Evolutionary conservation across 2,113 vertebrate species (phyloP), one percentile per base, ranked within the genome.

Genomic region (Anseranas semipalmata): DNA sequence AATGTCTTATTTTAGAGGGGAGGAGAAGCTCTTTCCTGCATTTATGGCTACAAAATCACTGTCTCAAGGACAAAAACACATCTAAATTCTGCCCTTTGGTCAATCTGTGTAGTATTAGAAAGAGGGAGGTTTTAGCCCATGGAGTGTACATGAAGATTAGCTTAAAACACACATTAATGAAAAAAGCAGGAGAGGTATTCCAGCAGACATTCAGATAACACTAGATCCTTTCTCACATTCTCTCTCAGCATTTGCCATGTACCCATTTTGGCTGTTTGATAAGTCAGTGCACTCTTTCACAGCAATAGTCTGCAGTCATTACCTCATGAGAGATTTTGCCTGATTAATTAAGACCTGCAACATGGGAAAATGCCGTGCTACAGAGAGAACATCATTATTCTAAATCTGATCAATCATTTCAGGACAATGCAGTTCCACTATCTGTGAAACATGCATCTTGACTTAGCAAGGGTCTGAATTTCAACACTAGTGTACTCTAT

Each of bases 31-130:
- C 45, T 79, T 75, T 95, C 48, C 58, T 66, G 45, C 45, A 58
- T 58, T 79, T 94, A 74, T 95, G 45, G 43, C 71, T 73, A 53
- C 22, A 85, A 89, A 92, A 71, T 87, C 70, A 50, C 53, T 30
- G 15, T 48, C 41, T 87, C 37, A 87, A 30, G 55, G 63, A 66
- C 80, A 88, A 28, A 10, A 35, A 16, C 11, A 11, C 37, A 5
- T 78, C 33, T 75, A 90, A 96, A 91, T 68, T 43, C 33, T 73
- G 4, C 24, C 56, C 9, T 65, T 46, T 62, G 35, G 73, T 83
- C 19, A 75, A 74, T 22, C 1, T 1, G 12, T 65, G 33, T 22
- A 68, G 37, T 19, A 52, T 32, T 80, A 68, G 68, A 85, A 90
- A 81, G 15, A 48, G 37, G 14, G 21, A 28, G 12, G 16, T 63